Evolutionary conservation across 2,888 invertebrate species (phyloP), one percentile per base, ranked within the genome.

Genomic region (Lasioglossum vierecki): DNA sequence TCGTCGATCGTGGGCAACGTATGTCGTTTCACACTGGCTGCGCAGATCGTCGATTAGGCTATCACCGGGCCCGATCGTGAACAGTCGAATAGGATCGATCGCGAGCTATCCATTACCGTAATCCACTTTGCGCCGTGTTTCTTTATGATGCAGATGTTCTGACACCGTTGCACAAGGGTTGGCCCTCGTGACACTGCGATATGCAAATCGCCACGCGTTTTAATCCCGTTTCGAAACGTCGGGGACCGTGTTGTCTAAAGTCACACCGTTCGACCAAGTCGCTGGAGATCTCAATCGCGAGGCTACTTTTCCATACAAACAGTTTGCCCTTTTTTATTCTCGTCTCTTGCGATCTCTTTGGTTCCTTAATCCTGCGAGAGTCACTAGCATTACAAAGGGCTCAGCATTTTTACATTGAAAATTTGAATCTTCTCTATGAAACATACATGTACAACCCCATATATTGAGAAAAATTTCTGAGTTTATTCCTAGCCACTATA

Each of bases 41-140:
- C 79, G 70, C 85, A 76, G 87, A 87, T 87, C 79, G 75, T 3
- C 87, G 89, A 91, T 91, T 82, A 77, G 68, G 74, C 49, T 89
- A 90, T 90, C 91, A 8, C 22, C 39, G 35, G 86, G 35, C 85
- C 72, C 79, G 84, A 91, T 92, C 91, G 82, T 81, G 84, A 82
- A 80, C 88, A 90, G 91, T 91, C 90, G 85, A 87, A 91, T 86
- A 88, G 85, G 89, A 91, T 91, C 88, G 88, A 89, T 87, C 87
- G 87, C 73, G 66, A 68, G 82, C 91, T 92, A 94, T 94, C 93
- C 93, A 93, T 94, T 94, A 93, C 92, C 86, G 90, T 92, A 93
- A 93, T 93, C 93, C 94, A 93, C 94, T 94, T 94, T 92, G 91
- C 94, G 82, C 90, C 82, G 80, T 80, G 87, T 86, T 66, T 87